Conservation (phyloP, 2,113 vertebrate genomes). For the Brachyhypopomus gauderio region DNA sequence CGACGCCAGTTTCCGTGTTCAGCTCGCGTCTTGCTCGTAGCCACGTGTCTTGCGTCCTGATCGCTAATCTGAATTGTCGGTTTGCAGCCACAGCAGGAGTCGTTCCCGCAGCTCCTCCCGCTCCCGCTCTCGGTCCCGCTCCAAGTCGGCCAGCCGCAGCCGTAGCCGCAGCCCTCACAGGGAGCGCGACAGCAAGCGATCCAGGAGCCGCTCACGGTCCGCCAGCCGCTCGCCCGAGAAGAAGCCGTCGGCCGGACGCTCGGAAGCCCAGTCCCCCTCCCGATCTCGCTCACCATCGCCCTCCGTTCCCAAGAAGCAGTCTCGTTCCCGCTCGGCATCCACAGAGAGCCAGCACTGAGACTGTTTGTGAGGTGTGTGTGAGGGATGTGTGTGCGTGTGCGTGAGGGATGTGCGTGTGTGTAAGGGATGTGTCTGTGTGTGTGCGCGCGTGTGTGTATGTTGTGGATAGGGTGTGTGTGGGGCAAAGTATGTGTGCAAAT, state of each 20-base stretch:
- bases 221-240: slow-evolving; percentile 75
- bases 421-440: neutral
- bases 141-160: slow-evolving; percentile 58
- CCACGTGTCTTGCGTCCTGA: neutral
- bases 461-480: neutral
- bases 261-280: slow-evolving; percentile 60
- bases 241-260: slow-evolving; percentile 59
- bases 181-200: slow-evolving; percentile 55
- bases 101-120: slow-evolving; percentile 76
- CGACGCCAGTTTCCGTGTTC: too few species aligned
- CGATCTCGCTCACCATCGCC: slow-evolving; percentile 64
- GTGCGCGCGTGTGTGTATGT: neutral
- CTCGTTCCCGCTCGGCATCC: slow-evolving; percentile 67
- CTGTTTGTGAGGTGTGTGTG: neutral
- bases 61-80: neutral
- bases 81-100: slow-evolving; percentile 69
- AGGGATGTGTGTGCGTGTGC: neutral
- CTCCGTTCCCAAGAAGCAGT: slow-evolving; percentile 56
- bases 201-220: slow-evolving; percentile 70
- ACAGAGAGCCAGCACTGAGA: slow-evolving; percentile 75
- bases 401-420: neutral
- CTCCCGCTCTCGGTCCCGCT: slow-evolving; percentile 67
- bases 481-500: neutral
- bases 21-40: too few species aligned
- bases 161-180: slow-evolving; percentile 62